A percentile compares a stretch with the other conserved stretches of the same genome.
Evolutionary conservation across 2,797 vertebrate genomes (phyloP).

Genomic region (Cyclura pinguis): DNA sequence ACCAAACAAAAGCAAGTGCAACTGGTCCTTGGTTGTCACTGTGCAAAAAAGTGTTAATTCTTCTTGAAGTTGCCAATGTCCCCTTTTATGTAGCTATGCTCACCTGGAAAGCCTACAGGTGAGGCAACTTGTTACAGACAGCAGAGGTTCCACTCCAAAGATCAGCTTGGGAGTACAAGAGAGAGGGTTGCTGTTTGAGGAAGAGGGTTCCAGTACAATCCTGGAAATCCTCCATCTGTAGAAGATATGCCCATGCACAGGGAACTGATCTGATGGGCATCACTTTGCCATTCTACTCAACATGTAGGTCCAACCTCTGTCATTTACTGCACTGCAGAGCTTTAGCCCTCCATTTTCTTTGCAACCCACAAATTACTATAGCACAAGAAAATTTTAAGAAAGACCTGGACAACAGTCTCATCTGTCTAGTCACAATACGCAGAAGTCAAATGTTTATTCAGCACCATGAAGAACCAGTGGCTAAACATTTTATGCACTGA

Average conservation of each 20-base stretch:
- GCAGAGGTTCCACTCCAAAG: background rate
- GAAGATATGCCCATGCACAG: too few relatives aligned
- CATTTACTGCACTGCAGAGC: background rate
- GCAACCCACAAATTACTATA: background rate
- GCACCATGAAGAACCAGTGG: background rate
- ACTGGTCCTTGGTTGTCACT: background rate
- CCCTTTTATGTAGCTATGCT: background rate
- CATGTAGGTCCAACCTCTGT: background rate
- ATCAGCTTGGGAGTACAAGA: too few relatives aligned
- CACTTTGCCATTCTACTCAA: background rate
- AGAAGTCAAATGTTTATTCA: background rate
- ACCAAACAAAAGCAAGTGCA: too few relatives aligned
- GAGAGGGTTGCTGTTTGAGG: background rate
- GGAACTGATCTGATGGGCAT: background rate
- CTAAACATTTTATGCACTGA: background rate
- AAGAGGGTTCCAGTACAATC: background rate
- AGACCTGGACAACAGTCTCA: too few relatives aligned
- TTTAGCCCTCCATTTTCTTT: background rate
- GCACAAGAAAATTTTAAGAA: background rate
- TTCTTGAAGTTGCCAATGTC: background rate
- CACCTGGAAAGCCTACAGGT: background rate
- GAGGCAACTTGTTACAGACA: background rate
- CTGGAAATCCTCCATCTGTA: background rate
- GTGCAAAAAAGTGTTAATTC: background rate
- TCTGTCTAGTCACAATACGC: too few relatives aligned